These are phyloP conservation scores for Platanista minor DNA, from an alignment of 2,113 vertebrate genomes.

Conservation along the genomic window DNA sequence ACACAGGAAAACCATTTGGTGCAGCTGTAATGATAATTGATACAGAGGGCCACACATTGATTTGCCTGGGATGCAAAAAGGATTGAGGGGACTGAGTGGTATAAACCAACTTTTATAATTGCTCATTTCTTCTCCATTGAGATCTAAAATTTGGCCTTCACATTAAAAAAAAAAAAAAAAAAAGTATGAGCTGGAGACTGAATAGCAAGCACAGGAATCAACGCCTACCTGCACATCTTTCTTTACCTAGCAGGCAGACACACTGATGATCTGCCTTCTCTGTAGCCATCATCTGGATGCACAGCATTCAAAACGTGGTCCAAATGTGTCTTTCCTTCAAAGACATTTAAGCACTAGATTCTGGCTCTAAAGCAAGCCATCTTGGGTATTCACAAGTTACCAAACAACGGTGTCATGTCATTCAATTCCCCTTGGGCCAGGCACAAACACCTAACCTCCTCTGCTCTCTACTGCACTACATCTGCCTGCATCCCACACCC, in stretches of 20 bases:
- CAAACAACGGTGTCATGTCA: neutral
- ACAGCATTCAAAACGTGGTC: neutral
- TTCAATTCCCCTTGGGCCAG: fast-evolving
- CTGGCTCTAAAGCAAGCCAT: neutral
- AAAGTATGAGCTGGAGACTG: neutral
- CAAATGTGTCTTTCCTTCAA: neutral
- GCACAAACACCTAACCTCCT: neutral
- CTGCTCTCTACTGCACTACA: fast-evolving
- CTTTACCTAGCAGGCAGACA: neutral
- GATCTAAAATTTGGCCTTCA: neutral
- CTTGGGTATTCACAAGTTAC: neutral
- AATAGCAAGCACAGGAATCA: neutral
- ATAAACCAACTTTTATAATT: neutral
- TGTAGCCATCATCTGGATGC: neutral
- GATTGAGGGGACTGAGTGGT: neutral
- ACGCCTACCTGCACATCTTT: neutral
- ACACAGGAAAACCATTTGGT: neutral
- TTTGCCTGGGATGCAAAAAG: neutral
- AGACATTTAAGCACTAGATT: neutral
- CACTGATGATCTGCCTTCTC: neutral
- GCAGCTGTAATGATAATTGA: neutral
- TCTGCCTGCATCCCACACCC: neutral
- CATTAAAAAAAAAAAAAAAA: neutral
- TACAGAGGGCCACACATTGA: neutral
- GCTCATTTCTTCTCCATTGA: neutral